phyloP scores from a whole-genome alignment of 2,797 vertebrate genomes.

The Eleutherodactylus coqui region DNA sequence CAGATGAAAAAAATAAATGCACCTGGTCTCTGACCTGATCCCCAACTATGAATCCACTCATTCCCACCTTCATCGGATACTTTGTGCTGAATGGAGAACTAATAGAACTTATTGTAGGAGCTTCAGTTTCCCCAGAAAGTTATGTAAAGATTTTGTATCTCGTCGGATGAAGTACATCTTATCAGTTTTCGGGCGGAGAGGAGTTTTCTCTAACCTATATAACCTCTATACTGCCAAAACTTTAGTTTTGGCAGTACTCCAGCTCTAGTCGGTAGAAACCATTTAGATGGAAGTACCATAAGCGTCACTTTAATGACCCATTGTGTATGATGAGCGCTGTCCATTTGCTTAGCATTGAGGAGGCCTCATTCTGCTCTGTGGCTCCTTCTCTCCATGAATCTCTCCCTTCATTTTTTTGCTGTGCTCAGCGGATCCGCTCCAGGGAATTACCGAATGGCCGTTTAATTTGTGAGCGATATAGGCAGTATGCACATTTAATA shows the following conservation, averaged over 20 bases:
- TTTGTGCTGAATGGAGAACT: too few species aligned
- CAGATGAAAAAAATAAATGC: too few species aligned
- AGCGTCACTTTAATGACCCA: not conserved
- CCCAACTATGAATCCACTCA: too few species aligned
- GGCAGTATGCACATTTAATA: slow-evolving; percentile 55
- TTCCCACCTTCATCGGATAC: too few species aligned
- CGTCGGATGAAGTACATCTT: too few species aligned
- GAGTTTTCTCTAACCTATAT: too few species aligned
- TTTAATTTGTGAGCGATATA: slow-evolving; percentile 55
- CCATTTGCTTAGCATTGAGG: not conserved
- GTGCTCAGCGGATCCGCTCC: slow-evolving; percentile 49
- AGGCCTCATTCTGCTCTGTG: not conserved
- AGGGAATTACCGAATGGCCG: slow-evolving; percentile 54
- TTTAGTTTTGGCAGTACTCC: not conserved
- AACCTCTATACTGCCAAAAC: too few species aligned
- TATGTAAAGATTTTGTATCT: too few species aligned
- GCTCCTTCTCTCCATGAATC: slow-evolving; percentile 39
- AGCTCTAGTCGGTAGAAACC: not conserved
- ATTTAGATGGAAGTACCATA: not conserved
- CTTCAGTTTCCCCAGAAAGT: too few species aligned
- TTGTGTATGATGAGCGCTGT: not conserved
- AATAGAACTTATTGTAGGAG: too few species aligned
- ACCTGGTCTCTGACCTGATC: too few species aligned
- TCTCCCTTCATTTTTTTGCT: slow-evolving; percentile 41
- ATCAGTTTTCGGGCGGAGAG: too few species aligned